phyloP scores from a whole-genome alignment of 2,113 vertebrate species.

The Bufo gargarizans region DNA sequence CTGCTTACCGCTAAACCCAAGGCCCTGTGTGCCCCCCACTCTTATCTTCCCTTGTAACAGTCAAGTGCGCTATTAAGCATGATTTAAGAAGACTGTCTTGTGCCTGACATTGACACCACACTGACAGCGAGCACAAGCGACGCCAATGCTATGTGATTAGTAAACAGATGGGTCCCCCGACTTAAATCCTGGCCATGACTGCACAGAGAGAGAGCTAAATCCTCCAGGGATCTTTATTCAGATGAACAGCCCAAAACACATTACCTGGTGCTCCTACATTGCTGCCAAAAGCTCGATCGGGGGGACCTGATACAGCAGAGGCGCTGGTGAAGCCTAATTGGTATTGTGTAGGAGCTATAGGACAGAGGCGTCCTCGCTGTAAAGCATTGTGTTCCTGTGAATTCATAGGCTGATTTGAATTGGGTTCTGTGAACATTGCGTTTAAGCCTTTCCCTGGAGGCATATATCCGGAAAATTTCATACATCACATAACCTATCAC shows the following conservation, averaged over 20 bases:
- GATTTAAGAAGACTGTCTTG: conserved; percentile 26
- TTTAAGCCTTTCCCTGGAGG: no score
- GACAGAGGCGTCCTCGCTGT: no score
- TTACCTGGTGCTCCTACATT: conserved; percentile 72
- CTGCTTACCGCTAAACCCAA: conserved; percentile 19
- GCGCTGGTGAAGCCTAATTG: conserved; percentile 69
- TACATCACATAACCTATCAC: no score
- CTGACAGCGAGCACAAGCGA: conserved; percentile 59
- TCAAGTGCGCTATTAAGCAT: conserved; percentile 33
- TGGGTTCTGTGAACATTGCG: no score
- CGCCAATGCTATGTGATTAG: conserved; percentile 71
- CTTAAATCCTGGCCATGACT: conserved; percentile 66
- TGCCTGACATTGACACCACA: conserved; percentile 56
- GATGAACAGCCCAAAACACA: conserved; percentile 67
- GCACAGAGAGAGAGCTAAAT: conserved; percentile 68
- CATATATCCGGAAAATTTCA: no score
- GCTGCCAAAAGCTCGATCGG: conserved; percentile 74
- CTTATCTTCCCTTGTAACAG: not conserved
- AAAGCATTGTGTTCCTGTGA: not conserved
- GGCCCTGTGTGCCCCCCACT: not conserved
- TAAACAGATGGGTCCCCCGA: conserved; percentile 72
- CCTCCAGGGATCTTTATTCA: conserved; percentile 70
- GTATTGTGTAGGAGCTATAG: conserved; percentile 60
- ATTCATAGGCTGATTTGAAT: not conserved
- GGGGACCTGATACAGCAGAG: conserved; percentile 67